Conservation (phyloP, 1,140 invertebrate genomes). For the Trialeurodes vaporariorum region DNA sequence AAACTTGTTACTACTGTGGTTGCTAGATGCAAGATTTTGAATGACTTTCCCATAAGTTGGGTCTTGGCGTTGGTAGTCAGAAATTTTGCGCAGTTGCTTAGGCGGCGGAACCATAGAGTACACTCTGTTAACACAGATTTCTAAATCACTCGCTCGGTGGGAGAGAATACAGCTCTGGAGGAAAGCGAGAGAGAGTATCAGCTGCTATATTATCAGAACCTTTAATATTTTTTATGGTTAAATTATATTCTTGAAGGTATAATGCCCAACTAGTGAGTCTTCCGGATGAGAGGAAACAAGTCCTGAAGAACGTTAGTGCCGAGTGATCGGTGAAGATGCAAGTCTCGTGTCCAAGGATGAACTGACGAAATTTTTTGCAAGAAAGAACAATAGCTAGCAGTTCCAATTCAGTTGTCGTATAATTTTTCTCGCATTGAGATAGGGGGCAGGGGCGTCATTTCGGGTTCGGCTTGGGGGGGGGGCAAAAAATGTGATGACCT, state of each 20-base stretch:
- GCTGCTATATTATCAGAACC: not conserved
- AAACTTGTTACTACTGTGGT: not conserved
- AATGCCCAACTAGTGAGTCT: not conserved
- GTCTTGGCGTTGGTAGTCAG: not conserved
- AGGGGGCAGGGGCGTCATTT: too few relatives aligned
- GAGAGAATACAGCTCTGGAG: not conserved
- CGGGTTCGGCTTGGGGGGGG: too few relatives aligned
- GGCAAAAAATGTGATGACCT: too few relatives aligned
- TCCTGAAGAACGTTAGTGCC: constrained; percentile 5
- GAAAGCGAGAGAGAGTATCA: not conserved
- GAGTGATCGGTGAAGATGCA: not conserved
- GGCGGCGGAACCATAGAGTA: not conserved
- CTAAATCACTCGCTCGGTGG: not conserved
- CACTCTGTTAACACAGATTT: not conserved
- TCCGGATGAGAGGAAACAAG: not conserved
- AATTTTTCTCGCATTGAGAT: constrained; percentile 8
- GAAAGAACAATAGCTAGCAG: not conserved
- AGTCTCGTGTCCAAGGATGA: not conserved
- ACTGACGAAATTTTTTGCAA: not conserved
- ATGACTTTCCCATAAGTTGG: not conserved
- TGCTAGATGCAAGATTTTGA: not conserved
- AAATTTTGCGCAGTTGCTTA: not conserved
- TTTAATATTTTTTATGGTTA: not conserved
- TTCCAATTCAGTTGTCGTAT: constrained; percentile 4
- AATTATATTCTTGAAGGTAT: constrained; percentile 6